Conservation (phyloP, 2,797 vertebrate genomes). For the Danio kyathit region DNA sequence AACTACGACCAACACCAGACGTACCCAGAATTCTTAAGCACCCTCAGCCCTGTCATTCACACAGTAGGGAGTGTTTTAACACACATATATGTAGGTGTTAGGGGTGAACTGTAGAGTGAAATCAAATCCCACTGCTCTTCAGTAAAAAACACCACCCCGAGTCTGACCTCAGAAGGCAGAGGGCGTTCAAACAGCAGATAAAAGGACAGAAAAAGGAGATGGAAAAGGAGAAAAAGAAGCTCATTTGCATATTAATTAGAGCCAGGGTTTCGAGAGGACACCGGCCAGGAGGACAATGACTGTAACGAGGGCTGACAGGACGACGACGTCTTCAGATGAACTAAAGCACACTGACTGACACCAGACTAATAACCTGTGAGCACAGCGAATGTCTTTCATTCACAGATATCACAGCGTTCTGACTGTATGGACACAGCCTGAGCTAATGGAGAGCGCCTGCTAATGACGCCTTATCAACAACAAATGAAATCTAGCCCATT, state of each 20-base stretch:
- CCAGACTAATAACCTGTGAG: slow-evolving; percentile 61
- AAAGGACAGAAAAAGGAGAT: slow-evolving; percentile 47
- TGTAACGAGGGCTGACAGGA: slow-evolving; percentile 71
- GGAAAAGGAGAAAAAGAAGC: slow-evolving; percentile 46
- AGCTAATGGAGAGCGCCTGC: slow-evolving; percentile 9
- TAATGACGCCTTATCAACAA: slow-evolving; percentile 56
- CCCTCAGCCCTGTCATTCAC: slow-evolving; percentile 13
- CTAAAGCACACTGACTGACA: slow-evolving; percentile 51
- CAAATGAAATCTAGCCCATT: slow-evolving; percentile 58
- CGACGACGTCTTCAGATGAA: slow-evolving; percentile 61
- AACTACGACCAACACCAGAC: background rate
- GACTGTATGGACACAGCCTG: slow-evolving; percentile 16
- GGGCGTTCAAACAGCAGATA: slow-evolving; percentile 45
- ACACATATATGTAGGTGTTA: background rate
- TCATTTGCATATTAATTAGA: slow-evolving; percentile 76
- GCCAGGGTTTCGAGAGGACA: slow-evolving; percentile 59
- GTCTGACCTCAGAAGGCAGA: slow-evolving; percentile 35
- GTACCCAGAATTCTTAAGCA: background rate
- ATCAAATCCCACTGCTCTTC: background rate
- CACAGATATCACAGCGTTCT: slow-evolving; percentile 50
- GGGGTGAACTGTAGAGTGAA: slow-evolving; percentile 5
- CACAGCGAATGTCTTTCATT: slow-evolving; percentile 45
- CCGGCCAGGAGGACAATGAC: slow-evolving; percentile 69
- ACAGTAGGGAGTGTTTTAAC: slow-evolving; percentile 8
- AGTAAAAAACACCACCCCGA: background rate